Base-by-base conservation (phyloP, 2,797 vertebrate genomes). In the Callimico goeldii region DNA sequence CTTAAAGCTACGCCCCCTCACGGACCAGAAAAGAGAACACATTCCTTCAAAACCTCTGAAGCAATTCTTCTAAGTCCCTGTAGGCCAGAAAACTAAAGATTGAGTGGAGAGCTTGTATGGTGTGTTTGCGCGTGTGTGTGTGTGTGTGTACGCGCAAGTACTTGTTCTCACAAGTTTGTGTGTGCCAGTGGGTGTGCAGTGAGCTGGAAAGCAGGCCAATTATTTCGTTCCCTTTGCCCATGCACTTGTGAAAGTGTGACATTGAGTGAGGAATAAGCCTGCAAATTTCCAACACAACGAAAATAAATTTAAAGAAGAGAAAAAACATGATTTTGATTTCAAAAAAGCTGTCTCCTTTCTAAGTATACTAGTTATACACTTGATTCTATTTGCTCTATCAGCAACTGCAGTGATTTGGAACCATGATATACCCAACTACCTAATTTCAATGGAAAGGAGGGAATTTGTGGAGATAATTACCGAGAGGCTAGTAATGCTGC, bases 301-400 rank as follows among this genome's bases (percentile, higher is more conserved):
- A 96, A 95, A 97, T 70, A 79, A 91, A 87, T 73, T 95, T 70
- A 80, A 77, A 95, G 11, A 52, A 76, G 50, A 91, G 46, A n/a
- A 26, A 81, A 57, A 41, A 17, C 64, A 33, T 92, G 86, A 84
- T 77, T 95, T 84, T 77, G 17, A 50, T 91, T 96, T 90, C 33
- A 77, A 64, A 64, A 57, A 48, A 70, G 20, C 81, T 39, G 55
- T 91, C 79, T 79, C 43, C 39, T 81, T 90, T 61, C 91, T 73
- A 91, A 88, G 77, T 15, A 41, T 48, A 82, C 64, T 80, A 85
- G 55, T 17, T 88, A 57, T 36, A 55, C 28, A 57, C 55, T 89
- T 87, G 82, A 90, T 92, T 43, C 28, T 52, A 73, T 67, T 79
- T 82, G 77, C 70, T 89, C 88, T 84, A 24, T 64, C 52, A 87